phyloP scores from a whole-genome alignment of 2,113 vertebrate genomes.

The Crotophaga sulcirostris region DNA sequence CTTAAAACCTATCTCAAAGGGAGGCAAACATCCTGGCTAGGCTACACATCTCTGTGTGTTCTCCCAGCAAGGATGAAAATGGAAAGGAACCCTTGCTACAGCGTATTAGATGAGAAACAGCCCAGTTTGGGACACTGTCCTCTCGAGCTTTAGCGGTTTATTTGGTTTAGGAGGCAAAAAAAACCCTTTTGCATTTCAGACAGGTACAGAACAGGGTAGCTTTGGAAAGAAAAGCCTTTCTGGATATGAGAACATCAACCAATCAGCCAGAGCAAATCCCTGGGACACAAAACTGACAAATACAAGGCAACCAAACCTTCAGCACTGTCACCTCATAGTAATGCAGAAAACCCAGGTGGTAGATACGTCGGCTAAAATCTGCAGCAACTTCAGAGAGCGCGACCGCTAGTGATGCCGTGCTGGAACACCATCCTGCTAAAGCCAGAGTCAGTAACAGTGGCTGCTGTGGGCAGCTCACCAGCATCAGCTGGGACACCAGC shows the following conservation, averaged over 20 bases:
- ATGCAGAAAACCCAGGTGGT: not conserved
- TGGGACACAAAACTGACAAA: not conserved
- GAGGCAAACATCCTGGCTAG: not conserved
- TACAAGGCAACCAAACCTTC: not conserved
- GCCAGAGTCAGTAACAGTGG: not conserved
- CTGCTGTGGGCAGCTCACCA: not conserved
- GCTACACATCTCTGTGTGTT: not conserved
- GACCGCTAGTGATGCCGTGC: not conserved
- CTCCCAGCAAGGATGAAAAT: not conserved
- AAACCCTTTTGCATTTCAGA: not conserved
- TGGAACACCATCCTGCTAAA: not conserved
- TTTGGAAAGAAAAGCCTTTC: not conserved
- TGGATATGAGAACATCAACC: not conserved
- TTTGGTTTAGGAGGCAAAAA: not conserved
- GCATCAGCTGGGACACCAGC: not conserved
- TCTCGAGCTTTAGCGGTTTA: not conserved
- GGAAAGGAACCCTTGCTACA: fast-evolving
- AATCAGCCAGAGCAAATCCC: not conserved
- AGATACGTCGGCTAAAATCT: not conserved
- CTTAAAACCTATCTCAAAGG: not conserved
- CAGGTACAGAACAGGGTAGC: not conserved
- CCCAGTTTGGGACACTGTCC: not conserved
- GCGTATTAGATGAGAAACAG: not conserved
- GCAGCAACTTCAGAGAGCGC: not conserved
- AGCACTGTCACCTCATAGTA: not conserved